These are phyloP conservation scores for Suillia variegata DNA, from an alignment of 2,888 invertebrate species.

Conservation along the genomic window DNA sequence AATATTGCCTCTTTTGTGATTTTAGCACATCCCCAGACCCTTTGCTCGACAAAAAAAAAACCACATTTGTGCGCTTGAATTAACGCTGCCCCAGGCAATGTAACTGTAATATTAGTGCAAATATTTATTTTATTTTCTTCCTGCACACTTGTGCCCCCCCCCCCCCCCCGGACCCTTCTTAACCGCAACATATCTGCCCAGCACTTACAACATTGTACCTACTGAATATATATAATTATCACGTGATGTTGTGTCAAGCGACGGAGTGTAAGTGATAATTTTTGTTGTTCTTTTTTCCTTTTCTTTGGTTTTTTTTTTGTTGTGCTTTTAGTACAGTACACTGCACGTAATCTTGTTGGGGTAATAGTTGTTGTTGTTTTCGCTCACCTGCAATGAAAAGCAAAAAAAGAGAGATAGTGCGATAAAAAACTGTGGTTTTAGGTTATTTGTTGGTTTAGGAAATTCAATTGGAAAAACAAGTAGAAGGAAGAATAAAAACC, in stretches of 20 bases:
- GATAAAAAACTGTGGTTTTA: background rate
- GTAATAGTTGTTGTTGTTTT: background rate
- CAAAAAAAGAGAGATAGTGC: background rate
- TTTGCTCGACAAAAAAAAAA: too few species aligned
- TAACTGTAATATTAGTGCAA: too few species aligned
- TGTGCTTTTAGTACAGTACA: background rate
- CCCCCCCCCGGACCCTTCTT: too few species aligned
- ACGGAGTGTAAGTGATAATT: slow-evolving; percentile 26
- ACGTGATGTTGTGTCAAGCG: slow-evolving; percentile 24
- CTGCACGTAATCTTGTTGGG: background rate
- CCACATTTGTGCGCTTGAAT: too few species aligned
- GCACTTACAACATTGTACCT: background rate
- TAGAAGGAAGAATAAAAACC: too few species aligned
- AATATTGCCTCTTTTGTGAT: too few species aligned
- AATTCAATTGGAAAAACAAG: background rate
- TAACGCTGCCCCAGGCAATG: too few species aligned
- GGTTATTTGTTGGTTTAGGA: background rate
- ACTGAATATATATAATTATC: slow-evolving; percentile 25
- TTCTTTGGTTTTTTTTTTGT: slow-evolving; percentile 6
- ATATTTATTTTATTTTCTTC: too few species aligned
- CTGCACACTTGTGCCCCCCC: too few species aligned
- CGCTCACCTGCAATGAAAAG: background rate
- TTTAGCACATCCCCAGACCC: too few species aligned
- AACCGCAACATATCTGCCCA: too few species aligned
- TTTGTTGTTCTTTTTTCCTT: slow-evolving; percentile 12